Evolutionary conservation across 2,113 vertebrate genomes (phyloP).

Genomic region (Lates calcarifer): DNA sequence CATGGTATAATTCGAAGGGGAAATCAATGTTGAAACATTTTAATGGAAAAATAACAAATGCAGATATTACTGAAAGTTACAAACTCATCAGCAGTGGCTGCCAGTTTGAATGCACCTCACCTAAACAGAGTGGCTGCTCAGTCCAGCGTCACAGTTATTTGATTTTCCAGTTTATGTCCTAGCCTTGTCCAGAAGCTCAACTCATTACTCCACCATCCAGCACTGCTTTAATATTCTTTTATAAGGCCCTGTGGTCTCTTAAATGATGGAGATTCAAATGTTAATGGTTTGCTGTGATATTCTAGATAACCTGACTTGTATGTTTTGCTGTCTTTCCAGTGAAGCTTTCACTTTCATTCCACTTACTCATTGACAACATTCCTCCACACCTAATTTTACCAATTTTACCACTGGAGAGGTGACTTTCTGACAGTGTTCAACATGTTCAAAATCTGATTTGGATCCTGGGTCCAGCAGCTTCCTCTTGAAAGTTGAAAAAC

Average conservation of each 20-base stretch:
- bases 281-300: conserved; percentile 1
- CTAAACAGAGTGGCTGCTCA: neutral
- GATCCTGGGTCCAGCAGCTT: neutral
- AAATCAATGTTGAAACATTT: neutral
- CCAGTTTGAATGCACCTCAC: neutral
- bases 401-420: neutral
- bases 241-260: conserved; percentile 14
- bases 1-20: neutral
- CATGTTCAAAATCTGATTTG: neutral
- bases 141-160: neutral
- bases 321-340: neutral
- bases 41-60: neutral
- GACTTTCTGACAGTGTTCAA: neutral
- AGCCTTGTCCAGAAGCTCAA: neutral
- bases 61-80: neutral
- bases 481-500: neutral
- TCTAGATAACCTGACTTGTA: neutral
- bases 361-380: neutral
- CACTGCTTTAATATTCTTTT: conserved; percentile 34
- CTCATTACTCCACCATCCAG: conserved; percentile 16
- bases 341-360: neutral
- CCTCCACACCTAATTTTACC: neutral
- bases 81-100: neutral
- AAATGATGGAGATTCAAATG: conserved; percentile 16
- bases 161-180: neutral